Conservation (phyloP, 2,797 vertebrate species). For the Otolemur crassicaudatus region DNA sequence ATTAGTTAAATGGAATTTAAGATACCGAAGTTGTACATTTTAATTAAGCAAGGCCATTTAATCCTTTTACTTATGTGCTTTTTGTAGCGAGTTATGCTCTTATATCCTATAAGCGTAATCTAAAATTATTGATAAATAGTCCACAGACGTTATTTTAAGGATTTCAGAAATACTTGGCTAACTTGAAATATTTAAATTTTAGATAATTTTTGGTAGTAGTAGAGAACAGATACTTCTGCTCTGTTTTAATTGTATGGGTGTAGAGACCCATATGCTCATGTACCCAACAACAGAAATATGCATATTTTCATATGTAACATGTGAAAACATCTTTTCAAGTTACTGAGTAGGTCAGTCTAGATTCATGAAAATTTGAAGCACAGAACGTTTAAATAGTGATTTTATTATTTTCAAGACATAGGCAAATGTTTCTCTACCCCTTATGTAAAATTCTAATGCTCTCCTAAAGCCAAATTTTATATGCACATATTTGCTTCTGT, state of each 20-base stretch:
- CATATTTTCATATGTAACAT: not conserved
- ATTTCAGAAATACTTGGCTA: slow-evolving; percentile 42
- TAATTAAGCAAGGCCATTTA: slow-evolving; percentile 79
- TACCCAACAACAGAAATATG: not conserved
- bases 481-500: slow-evolving; percentile 1
- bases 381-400: slow-evolving; percentile 13
- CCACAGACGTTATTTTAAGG: slow-evolving; percentile 56
- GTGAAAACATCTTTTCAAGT: slow-evolving; percentile 32
- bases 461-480: slow-evolving; percentile 25
- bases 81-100: slow-evolving; percentile 34
- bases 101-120: not conserved
- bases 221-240: not conserved
- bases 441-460: slow-evolving; percentile 44
- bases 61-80: slow-evolving; percentile 26
- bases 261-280: not conserved
- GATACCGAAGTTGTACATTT: slow-evolving; percentile 78
- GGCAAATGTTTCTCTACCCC: not conserved
- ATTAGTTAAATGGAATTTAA: slow-evolving; percentile 72
- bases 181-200: slow-evolving; percentile 29
- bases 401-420: slow-evolving; percentile 45
- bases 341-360: not conserved
- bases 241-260: slow-evolving; percentile 35
- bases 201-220: slow-evolving; percentile 1
- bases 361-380: slow-evolving; percentile 49
- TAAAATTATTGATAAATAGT: slow-evolving; percentile 38